Conservation (phyloP, 2,888 invertebrate species). For the Hyposoter dolosus region DNA sequence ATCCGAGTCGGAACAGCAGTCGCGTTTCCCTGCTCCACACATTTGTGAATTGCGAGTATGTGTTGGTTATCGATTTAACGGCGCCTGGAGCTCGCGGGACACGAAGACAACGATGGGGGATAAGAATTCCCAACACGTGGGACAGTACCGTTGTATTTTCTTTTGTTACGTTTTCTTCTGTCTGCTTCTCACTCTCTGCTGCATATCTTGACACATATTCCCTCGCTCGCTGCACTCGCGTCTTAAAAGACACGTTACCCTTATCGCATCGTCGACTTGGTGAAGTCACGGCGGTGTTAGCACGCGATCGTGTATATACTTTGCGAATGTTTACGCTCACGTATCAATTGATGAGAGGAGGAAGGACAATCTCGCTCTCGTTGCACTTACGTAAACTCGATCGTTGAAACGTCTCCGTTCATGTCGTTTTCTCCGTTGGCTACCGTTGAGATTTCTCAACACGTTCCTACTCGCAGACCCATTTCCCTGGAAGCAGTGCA, state of each 20-base stretch:
- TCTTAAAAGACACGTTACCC: slow-evolving; percentile 44
- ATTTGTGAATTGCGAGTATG: slow-evolving; percentile 25
- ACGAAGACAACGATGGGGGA: slow-evolving; percentile 38
- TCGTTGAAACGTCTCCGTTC: slow-evolving; percentile 34
- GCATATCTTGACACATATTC: slow-evolving; percentile 35
- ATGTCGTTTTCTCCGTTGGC: slow-evolving; percentile 8
- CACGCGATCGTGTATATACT: slow-evolving; percentile 64
- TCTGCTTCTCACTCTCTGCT: slow-evolving; percentile 14
- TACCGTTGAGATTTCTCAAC: neutral
- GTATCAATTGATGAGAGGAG: slow-evolving; percentile 68
- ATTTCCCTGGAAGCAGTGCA: neutral
- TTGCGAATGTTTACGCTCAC: slow-evolving; percentile 66
- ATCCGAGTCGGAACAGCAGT: slow-evolving; percentile 40
- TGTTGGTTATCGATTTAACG: slow-evolving; percentile 69
- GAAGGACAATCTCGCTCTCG: slow-evolving; percentile 29
- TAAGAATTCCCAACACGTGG: slow-evolving; percentile 67
- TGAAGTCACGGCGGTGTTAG: slow-evolving; percentile 49
- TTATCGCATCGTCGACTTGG: slow-evolving; percentile 52
- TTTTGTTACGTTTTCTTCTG: slow-evolving; percentile 45
- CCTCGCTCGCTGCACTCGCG: neutral
- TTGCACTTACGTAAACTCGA: neutral
- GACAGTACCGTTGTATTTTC: slow-evolving; percentile 51
- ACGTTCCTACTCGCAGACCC: neutral
- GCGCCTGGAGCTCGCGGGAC: slow-evolving; percentile 47
- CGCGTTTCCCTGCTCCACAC: slow-evolving; percentile 52